These are phyloP conservation scores for Salmo trutta DNA, from an alignment of 2,797 vertebrate genomes.

Conservation along the genomic window DNA sequence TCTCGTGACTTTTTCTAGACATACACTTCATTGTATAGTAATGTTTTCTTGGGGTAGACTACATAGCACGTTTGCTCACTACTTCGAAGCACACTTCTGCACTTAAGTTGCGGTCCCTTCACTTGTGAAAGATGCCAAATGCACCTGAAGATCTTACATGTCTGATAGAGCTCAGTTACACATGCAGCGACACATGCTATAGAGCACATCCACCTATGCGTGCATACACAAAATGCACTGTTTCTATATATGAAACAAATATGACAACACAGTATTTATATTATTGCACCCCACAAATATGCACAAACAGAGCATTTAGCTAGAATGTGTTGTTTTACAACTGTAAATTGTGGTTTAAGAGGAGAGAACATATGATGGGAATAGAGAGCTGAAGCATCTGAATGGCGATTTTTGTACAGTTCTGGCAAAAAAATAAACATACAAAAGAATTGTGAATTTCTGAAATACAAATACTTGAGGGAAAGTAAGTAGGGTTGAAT, in stretches of 20 bases:
- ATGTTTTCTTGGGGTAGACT: slow-evolving; percentile 30
- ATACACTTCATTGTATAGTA: slow-evolving; percentile 21
- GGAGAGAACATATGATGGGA: slow-evolving; percentile 16
- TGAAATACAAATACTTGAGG: neutral
- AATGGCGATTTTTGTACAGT: neutral
- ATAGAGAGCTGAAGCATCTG: neutral
- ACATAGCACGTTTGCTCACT: slow-evolving; percentile 36
- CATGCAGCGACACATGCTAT: neutral
- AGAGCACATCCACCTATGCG: slow-evolving; percentile 38
- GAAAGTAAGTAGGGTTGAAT: neutral
- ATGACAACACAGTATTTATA: neutral
- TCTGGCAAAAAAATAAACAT: neutral
- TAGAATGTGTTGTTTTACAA: neutral
- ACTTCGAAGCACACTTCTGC: slow-evolving; percentile 21
- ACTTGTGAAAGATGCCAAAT: slow-evolving; percentile 52
- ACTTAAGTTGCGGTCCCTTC: slow-evolving; percentile 44
- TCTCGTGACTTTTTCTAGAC: slow-evolving; percentile 10
- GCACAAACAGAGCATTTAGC: slow-evolving; percentile 16
- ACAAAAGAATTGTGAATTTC: too few species aligned
- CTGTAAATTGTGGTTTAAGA: slow-evolving; percentile 22
- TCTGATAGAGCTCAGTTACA: slow-evolving; percentile 48
- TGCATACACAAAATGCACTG: slow-evolving; percentile 38
- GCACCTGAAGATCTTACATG: slow-evolving; percentile 35
- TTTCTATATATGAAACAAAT: neutral
- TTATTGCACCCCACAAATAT: slow-evolving; percentile 16